phyloP scores from a whole-genome alignment of 1,140 invertebrate genomes.

The Anoplolepis gracilipes region DNA sequence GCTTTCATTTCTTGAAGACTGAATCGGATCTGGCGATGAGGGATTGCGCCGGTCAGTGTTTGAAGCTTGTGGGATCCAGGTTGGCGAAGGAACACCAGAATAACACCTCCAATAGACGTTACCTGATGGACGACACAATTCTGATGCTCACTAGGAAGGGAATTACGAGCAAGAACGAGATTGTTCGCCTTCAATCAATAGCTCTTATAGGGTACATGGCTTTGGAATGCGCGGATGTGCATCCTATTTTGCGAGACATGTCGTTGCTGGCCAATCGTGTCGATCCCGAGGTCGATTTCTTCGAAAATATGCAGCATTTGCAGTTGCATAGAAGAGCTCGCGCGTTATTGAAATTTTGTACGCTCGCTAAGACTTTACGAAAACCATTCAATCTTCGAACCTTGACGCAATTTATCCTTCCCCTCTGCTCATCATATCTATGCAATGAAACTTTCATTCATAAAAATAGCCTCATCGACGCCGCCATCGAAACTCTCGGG shows the following conservation, averaged over 20 bases:
- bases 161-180: conserved; percentile 89
- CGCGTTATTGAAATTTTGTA: conserved; percentile 91
- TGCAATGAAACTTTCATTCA: conserved; percentile 91
- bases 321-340: conserved; percentile 93
- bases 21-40: conserved; percentile 94
- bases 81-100: conserved; percentile 86
- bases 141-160: conserved; percentile 89
- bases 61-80: conserved; percentile 89
- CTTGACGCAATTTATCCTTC: conserved; percentile 94
- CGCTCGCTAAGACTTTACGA: conserved; percentile 86
- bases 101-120: conserved; percentile 85
- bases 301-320: conserved; percentile 96
- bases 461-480: conserved; percentile 94
- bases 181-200: conserved; percentile 91
- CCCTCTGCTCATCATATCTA: conserved; percentile 93
- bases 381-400: conserved; percentile 89
- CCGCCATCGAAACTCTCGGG: conserved; percentile 92
- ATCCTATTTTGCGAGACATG: conserved; percentile 92
- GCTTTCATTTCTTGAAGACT: conserved; percentile 91
- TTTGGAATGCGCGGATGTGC: conserved; percentile 89
- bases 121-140: conserved; percentile 91
- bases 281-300: conserved; percentile 96
- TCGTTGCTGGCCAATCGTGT: conserved; percentile 89
- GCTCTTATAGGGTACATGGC: conserved; percentile 91
- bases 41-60: conserved; percentile 91